phyloP scores from a whole-genome alignment of 2,113 vertebrate species.

The Scopus umbretta region DNA sequence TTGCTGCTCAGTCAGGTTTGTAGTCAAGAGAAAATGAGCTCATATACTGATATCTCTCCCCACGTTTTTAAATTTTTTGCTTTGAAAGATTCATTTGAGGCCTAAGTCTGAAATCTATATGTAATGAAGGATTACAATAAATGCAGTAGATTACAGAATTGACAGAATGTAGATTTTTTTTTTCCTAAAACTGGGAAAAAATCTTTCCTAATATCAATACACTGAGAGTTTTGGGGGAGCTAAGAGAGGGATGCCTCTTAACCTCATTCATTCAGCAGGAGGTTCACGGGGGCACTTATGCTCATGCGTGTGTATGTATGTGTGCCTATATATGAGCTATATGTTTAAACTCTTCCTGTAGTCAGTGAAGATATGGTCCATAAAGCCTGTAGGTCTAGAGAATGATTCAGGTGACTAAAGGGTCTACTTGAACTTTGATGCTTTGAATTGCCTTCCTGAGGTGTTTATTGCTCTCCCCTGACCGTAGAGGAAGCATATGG shows the following conservation, averaged over 20 bases:
- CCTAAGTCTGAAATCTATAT: neutral
- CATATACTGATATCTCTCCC: rapidly evolving
- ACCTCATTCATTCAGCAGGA: neutral
- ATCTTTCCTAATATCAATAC: neutral
- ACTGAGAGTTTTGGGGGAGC: neutral
- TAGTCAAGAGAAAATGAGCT: neutral
- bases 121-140: neutral
- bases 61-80: neutral
- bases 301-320: neutral
- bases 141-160: neutral
- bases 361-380: neutral
- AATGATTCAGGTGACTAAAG: neutral
- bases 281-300: neutral
- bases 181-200: neutral
- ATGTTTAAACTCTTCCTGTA: neutral
- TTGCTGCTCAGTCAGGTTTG: neutral
- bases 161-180: neutral
- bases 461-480: slow-evolving; percentile 8
- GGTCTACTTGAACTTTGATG: neutral
- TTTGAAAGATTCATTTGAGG: neutral
- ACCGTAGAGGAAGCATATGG: neutral
- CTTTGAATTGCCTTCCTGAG: neutral
- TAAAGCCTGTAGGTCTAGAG: neutral
- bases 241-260: neutral
- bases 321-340: neutral